phyloP scores from a whole-genome alignment of 2,888 invertebrate species.

The Drosophila neotestacea region DNA sequence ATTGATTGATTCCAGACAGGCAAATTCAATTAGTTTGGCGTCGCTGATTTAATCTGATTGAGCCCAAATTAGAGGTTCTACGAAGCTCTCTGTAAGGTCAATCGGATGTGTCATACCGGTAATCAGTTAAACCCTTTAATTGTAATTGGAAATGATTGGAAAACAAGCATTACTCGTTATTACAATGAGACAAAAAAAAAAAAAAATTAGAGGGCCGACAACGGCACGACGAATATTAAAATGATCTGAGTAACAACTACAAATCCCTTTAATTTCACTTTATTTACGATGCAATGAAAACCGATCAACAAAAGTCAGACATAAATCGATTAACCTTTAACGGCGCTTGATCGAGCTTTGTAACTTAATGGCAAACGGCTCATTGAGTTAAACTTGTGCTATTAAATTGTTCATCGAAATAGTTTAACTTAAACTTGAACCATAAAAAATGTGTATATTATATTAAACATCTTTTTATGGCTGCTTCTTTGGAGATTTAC shows the following conservation, averaged over 20 bases:
- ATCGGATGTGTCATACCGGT: constrained; percentile 21
- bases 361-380: not conserved
- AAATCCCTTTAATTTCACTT: constrained; percentile 18
- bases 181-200: constrained; percentile 13
- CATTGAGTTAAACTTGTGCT: constrained; percentile 4
- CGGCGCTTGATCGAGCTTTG: not conserved
- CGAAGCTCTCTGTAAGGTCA: constrained; percentile 9
- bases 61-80: constrained; percentile 12
- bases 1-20: constrained; percentile 12
- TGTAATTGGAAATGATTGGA: constrained; percentile 5
- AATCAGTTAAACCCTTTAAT: constrained; percentile 18
- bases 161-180: constrained; percentile 23
- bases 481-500: not conserved
- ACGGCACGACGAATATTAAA: constrained; percentile 28
- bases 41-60: constrained; percentile 32
- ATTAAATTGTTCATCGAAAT: not conserved
- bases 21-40: constrained; percentile 31
- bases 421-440: not conserved
- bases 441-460: not conserved
- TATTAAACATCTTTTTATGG: not conserved
- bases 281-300: constrained; percentile 14
- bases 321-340: constrained; percentile 23
- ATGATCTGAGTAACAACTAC: constrained; percentile 14
- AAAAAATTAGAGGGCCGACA: constrained; percentile 2
- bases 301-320: not conserved